Evolutionary conservation across 2,888 invertebrate species (phyloP).

Genomic region (Melieria omissa): DNA sequence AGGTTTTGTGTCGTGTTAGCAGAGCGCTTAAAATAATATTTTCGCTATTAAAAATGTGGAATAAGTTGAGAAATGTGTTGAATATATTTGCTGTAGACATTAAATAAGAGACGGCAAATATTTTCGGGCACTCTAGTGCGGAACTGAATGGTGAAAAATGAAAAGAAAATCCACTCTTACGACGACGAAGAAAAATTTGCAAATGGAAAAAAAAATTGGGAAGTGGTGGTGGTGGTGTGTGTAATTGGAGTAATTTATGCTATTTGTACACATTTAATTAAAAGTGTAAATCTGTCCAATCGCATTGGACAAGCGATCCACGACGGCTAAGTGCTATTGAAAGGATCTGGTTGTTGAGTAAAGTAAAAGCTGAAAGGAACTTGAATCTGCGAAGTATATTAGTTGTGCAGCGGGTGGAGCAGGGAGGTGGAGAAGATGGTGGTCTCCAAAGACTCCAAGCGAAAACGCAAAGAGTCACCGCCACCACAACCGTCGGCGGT

Average conservation of each 20-base stretch:
- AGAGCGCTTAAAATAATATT: constrained; percentile 13
- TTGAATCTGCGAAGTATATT: neutral
- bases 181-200: constrained; percentile 51
- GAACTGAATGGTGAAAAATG: constrained; percentile 51
- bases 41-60: constrained; percentile 19
- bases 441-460: constrained; percentile 66
- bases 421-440: constrained; percentile 54
- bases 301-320: neutral
- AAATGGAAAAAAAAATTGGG: constrained; percentile 50
- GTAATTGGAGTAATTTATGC: constrained; percentile 46
- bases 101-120: constrained; percentile 18
- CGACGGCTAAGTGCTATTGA: too few relatives aligned
- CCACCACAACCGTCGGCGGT: constrained; percentile 57
- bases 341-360: neutral
- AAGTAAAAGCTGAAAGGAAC: neutral
- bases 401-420: neutral
- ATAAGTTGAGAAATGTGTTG: constrained; percentile 32
- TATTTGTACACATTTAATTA: constrained; percentile 37
- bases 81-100: constrained; percentile 25
- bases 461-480: constrained; percentile 63
- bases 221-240: constrained; percentile 49
- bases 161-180: constrained; percentile 55
- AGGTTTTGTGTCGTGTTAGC: constrained; percentile 42
- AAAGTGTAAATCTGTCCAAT: constrained; percentile 12
- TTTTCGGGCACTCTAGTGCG: constrained; percentile 26